These are phyloP conservation scores for Campoletis sonorensis DNA, from an alignment of 1,140 invertebrate genomes.

Conservation along the genomic window DNA sequence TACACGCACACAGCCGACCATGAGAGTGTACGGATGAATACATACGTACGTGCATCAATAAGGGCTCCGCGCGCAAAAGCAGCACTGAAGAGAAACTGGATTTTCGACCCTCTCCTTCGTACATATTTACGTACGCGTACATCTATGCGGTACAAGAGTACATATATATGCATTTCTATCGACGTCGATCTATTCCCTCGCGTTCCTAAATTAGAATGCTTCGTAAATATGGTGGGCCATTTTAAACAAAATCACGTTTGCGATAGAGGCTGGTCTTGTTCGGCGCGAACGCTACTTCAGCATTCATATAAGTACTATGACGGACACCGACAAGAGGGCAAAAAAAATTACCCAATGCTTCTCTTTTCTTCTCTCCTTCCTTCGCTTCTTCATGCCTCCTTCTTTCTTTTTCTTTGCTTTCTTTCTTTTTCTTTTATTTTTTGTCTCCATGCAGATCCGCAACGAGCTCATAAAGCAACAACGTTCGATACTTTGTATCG, in stretches of 20 bases:
- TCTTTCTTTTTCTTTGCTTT: background rate
- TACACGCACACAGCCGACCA: background rate
- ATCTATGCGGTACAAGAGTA: no score
- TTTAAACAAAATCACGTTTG: conserved; percentile 34
- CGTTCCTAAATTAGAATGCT: conserved; percentile 55
- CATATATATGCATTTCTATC: conserved; percentile 46
- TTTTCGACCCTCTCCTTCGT: conserved; percentile 50
- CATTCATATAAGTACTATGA: background rate
- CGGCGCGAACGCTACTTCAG: background rate
- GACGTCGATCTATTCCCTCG: conserved; percentile 51
- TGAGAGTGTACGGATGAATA: background rate
- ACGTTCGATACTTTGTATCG: conserved; percentile 43
- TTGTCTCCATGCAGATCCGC: background rate
- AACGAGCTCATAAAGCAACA: conserved; percentile 27
- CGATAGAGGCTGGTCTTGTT: background rate
- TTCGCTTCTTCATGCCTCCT: background rate
- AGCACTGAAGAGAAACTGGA: conserved; percentile 57
- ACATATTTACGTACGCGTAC: background rate
- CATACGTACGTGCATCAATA: background rate
- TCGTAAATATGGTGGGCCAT: conserved; percentile 16
- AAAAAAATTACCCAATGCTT: background rate
- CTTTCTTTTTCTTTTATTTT: background rate
- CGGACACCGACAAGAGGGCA: background rate
- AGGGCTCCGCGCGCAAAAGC: background rate
- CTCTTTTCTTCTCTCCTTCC: background rate